phyloP scores from a whole-genome alignment of 2,113 vertebrate species.

The Callipepla squamata region DNA sequence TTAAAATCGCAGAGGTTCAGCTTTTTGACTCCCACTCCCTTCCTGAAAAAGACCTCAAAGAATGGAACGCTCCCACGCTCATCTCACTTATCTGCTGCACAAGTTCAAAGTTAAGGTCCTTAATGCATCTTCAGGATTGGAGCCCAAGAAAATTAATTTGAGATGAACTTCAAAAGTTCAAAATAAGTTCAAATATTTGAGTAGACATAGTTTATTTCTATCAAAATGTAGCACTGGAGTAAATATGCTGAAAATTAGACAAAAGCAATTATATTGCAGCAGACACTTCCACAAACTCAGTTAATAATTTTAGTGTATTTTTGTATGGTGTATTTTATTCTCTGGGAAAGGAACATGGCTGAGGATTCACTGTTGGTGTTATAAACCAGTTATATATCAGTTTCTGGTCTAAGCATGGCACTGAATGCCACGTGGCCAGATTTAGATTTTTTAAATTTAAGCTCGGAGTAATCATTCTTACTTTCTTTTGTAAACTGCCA shows the following conservation, averaged over 20 bases:
- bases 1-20: background rate
- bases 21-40: background rate
- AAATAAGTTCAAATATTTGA: background rate
- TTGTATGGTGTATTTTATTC: conserved; percentile 19
- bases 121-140: background rate
- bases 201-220: background rate
- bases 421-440: background rate
- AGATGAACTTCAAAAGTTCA: background rate
- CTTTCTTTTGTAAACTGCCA: conserved; percentile 29
- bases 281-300: background rate
- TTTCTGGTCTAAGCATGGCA: background rate
- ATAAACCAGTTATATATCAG: background rate
- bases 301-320: conserved; percentile 19
- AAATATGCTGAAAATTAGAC: conserved; percentile 27
- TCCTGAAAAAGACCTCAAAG: background rate
- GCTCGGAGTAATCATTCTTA: conserved; percentile 28
- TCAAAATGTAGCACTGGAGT: background rate
- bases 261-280: conserved; percentile 57
- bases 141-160: background rate
- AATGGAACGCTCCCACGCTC: background rate
- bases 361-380: background rate
- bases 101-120: background rate
- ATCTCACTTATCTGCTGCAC: background rate
- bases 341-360: background rate
- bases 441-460: background rate